phyloP scores from a whole-genome alignment of 2,797 vertebrate species.

The Pipistrellus pipistrellus region DNA sequence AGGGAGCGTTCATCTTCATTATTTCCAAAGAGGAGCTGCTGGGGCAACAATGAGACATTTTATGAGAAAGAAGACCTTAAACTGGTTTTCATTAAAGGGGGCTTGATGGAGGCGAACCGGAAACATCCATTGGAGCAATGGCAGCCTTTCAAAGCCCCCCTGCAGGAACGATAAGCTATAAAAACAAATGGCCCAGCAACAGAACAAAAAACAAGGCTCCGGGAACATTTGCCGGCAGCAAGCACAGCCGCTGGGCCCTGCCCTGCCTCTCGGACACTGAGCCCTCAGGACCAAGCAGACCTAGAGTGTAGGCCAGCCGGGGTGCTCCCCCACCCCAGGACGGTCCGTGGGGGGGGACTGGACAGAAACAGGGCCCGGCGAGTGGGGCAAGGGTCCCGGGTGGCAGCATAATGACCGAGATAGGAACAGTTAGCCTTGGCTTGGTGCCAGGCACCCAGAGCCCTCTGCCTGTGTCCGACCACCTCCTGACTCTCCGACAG shows the following conservation, averaged over 20 bases:
- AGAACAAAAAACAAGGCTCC: slow-evolving; percentile 82
- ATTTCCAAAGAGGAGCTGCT: slow-evolving; percentile 81
- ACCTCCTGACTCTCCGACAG: background rate
- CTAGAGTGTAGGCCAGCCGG: background rate
- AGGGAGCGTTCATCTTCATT: slow-evolving; percentile 80
- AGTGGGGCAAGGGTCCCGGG: background rate
- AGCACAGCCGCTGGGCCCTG: slow-evolving; percentile 67
- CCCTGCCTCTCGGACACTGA: slow-evolving; percentile 6
- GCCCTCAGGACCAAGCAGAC: slow-evolving; percentile 18
- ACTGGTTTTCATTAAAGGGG: slow-evolving; percentile 84
- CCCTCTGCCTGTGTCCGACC: accelerated
- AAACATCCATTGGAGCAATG: slow-evolving; percentile 81
- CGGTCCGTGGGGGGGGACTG: background rate
- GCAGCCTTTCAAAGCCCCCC: slow-evolving; percentile 85
- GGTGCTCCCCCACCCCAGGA: background rate
- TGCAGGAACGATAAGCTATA: slow-evolving; percentile 82
- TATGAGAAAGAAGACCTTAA: slow-evolving; percentile 85
- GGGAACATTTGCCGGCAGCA: slow-evolving; percentile 75
- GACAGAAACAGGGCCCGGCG: background rate
- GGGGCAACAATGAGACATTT: slow-evolving; percentile 80
- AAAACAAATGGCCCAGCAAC: slow-evolving; percentile 83
- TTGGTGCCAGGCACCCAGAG: background rate
- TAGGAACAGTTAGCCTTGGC: accelerated
- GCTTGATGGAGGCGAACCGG: slow-evolving; percentile 81
- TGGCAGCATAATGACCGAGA: accelerated